phyloP scores from a whole-genome alignment of 2,888 invertebrate species.

The Campoplex capitator region DNA sequence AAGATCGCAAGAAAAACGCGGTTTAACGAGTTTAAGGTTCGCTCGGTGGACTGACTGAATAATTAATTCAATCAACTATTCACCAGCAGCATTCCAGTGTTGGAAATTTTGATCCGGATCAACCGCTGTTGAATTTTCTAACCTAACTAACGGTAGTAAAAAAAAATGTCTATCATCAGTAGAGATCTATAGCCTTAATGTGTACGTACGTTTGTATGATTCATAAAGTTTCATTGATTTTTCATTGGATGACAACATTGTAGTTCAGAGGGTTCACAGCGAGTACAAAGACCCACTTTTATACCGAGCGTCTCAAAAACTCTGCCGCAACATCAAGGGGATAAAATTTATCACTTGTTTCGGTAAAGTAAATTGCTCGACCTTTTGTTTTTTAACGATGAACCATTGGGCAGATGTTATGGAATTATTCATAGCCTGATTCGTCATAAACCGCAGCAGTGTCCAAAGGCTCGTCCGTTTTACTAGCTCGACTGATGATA shows the following conservation, averaged over 20 bases:
- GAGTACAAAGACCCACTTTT: not conserved
- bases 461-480: not conserved
- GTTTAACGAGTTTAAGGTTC: not conserved
- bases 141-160: not conserved
- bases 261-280: constrained; percentile 4
- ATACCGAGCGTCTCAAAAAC: not conserved
- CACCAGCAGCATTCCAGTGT: not conserved
- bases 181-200: not conserved
- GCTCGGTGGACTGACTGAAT: not conserved
- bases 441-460: not conserved
- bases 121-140: not conserved
- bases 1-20: not conserved
- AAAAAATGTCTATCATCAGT: not conserved
- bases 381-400: not conserved
- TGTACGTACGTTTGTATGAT: not conserved
- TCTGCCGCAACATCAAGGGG: not conserved
- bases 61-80: not conserved
- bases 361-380: not conserved
- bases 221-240: constrained; percentile 31
- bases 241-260: not conserved
- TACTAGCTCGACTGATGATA: not conserved
- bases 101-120: not conserved
- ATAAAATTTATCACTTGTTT: not conserved
- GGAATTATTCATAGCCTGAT: not conserved
- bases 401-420: not conserved